phyloP scores from a whole-genome alignment of 53 echinoderm and acorn worm genomes.

The Mesocentrotus franciscanus region DNA sequence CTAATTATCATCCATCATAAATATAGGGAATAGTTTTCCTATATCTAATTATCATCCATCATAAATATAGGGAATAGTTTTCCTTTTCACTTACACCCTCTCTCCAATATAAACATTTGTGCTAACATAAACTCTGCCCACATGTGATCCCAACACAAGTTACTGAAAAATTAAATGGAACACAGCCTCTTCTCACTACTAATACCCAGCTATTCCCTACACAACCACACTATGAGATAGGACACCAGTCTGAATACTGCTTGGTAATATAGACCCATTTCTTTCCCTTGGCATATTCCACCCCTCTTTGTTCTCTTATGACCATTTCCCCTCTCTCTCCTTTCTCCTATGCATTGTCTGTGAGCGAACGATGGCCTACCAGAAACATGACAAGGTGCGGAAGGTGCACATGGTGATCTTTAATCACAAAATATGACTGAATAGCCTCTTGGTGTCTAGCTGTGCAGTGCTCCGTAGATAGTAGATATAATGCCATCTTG shows the following conservation, averaged over 20 bases:
- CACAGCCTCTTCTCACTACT: not conserved
- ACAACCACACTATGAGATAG: not conserved
- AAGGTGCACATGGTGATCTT: not conserved
- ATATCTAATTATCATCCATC: not conserved
- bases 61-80: not conserved
- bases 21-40: too few species aligned
- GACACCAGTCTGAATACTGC: constrained; percentile 1
- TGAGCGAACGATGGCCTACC: not conserved
- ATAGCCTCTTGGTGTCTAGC: not conserved
- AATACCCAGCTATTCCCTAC: not conserved
- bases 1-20: not conserved
- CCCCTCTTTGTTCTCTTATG: not conserved
- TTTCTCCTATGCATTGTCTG: not conserved
- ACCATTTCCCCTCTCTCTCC: not conserved
- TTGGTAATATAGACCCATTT: not conserved
- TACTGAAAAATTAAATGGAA: not conserved
- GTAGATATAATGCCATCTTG: not conserved
- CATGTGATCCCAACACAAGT: not conserved
- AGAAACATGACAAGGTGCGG: not conserved
- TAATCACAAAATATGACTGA: not conserved
- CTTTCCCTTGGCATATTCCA: not conserved
- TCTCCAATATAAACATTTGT: not conserved
- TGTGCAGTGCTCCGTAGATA: not conserved
- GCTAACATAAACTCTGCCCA: not conserved
- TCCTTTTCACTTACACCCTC: not conserved